Evolutionary conservation across 2,888 invertebrate genomes (phyloP).

Genomic region (Eulithis testata): DNA sequence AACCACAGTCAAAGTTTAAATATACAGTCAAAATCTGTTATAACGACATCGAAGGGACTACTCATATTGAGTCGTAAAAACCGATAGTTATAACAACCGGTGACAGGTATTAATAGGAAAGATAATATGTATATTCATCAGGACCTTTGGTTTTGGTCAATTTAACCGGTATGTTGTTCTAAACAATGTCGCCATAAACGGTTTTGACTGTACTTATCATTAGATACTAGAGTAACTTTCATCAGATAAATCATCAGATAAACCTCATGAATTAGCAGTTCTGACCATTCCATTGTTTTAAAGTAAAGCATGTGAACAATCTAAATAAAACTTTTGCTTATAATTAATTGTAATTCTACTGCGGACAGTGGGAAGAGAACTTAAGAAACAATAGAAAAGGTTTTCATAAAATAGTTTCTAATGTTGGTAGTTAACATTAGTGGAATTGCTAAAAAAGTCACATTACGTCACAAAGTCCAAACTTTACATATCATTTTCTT

Average conservation of each 20-base stretch:
- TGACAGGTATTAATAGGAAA: no score
- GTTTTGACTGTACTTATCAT: no score
- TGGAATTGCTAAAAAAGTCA: slow-evolving; percentile 38
- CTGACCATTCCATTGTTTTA: slow-evolving; percentile 67
- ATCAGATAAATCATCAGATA: slow-evolving; percentile 33
- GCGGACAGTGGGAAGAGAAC: slow-evolving; percentile 74
- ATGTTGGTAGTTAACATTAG: slow-evolving; percentile 53
- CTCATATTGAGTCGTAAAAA: no score
- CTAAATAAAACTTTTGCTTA: slow-evolving; percentile 65
- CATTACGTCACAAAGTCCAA: no score
- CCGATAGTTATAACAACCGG: no score
- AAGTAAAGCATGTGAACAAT: slow-evolving; percentile 77
- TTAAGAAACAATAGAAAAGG: slow-evolving; percentile 65
- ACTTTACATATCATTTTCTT: no score
- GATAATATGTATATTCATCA: no score
- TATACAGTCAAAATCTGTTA: no score
- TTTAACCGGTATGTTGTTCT: no score
- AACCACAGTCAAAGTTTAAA: not conserved
- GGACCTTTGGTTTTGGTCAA: no score
- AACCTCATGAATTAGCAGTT: slow-evolving; percentile 52
- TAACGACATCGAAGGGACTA: no score
- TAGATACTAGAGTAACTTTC: slow-evolving; percentile 34
- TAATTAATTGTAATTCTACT: slow-evolving; percentile 73
- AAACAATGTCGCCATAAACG: no score
- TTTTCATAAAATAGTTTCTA: slow-evolving; percentile 70